Conservation (phyloP, 2,797 vertebrate genomes). For the Cetoscarus ocellatus region DNA sequence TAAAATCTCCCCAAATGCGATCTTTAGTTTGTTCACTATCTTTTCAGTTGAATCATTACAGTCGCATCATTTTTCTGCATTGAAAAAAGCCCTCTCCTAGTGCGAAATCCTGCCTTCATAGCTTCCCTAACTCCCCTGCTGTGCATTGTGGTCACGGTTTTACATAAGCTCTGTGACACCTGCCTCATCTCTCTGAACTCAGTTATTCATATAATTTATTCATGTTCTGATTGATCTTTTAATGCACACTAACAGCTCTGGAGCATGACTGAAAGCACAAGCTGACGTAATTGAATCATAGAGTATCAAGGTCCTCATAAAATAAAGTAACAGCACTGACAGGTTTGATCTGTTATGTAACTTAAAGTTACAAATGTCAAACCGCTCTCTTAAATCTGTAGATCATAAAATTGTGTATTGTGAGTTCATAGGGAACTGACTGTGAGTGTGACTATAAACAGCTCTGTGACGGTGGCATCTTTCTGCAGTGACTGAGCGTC, state of each 20-base stretch:
- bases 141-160: not conserved
- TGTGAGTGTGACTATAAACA: constrained; percentile 3
- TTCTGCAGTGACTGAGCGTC: not conserved
- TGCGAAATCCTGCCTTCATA: not conserved
- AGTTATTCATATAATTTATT: constrained; percentile 17
- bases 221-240: not conserved
- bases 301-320: not conserved
- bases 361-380: not conserved
- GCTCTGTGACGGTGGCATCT: not conserved
- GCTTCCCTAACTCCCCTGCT: not conserved
- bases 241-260: not conserved
- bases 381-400: not conserved
- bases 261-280: not conserved
- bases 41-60: not conserved
- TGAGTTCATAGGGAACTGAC: not conserved
- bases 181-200: constrained; percentile 2
- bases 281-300: not conserved
- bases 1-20: no score
- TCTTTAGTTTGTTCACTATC: no score
- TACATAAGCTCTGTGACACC: not conserved
- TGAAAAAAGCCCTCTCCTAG: not conserved
- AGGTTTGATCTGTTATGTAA: not conserved
- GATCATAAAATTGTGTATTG: constrained; percentile 1
- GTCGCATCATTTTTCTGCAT: not conserved
- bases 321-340: not conserved